These are phyloP conservation scores for Tachuris rubrigastra DNA, from an alignment of 2,113 vertebrate species.

Conservation along the genomic window DNA sequence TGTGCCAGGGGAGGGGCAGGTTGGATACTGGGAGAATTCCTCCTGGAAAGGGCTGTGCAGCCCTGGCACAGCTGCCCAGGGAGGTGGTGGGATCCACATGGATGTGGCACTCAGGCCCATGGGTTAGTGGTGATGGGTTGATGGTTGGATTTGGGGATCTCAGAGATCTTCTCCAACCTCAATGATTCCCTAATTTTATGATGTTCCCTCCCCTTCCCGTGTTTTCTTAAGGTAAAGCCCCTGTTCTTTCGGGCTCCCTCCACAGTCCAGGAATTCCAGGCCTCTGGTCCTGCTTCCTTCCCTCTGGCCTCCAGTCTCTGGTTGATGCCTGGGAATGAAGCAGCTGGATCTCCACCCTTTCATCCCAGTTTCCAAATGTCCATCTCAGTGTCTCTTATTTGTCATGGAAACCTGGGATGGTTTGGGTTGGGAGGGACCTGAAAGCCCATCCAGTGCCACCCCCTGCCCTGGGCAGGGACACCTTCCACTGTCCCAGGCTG, in stretches of 20 bases:
- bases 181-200: too few species aligned
- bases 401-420: neutral
- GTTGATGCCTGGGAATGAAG: neutral
- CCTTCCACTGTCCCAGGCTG: fast-evolving
- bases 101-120: neutral
- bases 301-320: neutral
- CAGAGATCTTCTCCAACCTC: too few species aligned
- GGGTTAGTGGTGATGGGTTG: too few species aligned
- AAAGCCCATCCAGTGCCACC: neutral
- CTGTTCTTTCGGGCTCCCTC: neutral
- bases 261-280: neutral
- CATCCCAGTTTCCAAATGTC: neutral
- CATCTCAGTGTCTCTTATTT: neutral
- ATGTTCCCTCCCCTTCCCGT: neutral
- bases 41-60: neutral
- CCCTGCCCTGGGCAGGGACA: neutral
- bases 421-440: neutral
- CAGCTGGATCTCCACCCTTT: neutral
- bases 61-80: neutral
- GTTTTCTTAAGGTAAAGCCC: neutral
- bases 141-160: too few species aligned
- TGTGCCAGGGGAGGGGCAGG: neutral
- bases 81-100: neutral
- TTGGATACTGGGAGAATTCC: neutral
- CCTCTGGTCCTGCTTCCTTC: neutral